Base-by-base conservation (phyloP, 2,113 vertebrate genomes). In the Ciconia maguari region DNA sequence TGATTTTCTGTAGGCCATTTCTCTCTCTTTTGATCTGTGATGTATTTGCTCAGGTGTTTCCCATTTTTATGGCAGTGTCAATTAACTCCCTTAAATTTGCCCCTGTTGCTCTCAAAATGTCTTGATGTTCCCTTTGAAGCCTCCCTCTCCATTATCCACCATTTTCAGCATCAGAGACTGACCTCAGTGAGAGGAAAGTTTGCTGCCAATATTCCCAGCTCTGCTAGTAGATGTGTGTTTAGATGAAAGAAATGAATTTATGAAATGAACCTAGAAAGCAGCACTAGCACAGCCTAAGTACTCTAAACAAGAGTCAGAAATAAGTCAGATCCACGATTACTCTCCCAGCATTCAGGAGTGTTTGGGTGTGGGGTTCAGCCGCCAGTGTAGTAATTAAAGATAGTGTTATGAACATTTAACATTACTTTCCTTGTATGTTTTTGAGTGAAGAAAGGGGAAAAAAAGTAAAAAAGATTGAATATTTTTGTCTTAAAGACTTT, bases 41-140 rank as follows among this genome's bases (percentile, higher is more conserved):
- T 95, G 54, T 97, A 97, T 97, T 97, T 97, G 88, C 85, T 97
- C 97, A 97, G 96, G 96, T 97, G 97, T 97, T 97, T 97, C 96
- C 88, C 91, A 97, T 97, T 97, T 96, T 96, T 95, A 91, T 86
- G 89, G 80, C 95, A 92, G 80, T 83, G 87, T 95, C 97, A 97
- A 97, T 97, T 97, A 97, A 95, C 66, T 94, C 88, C 51, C 42
- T 97, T 94, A 95, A 93, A 91, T 93, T 96, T 96, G 71, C 91
- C 57, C 64, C 83, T 87, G 42, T 95, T 95, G 88, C 90, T 96
- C 89, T 95, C 78, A 83, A 88, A 97, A 95, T 48, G 68, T 95
- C 83, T 97, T 95, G 89, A 94, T 95, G 87, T 94, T 93, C 83
- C 18, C 90, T 97, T 97, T 97, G 97, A 97, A 97, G 96, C 86